Evolutionary conservation across 35 echinoderm and acorn worm genomes (phyloP).

Genomic region (Ophiothrix spiculata): DNA sequence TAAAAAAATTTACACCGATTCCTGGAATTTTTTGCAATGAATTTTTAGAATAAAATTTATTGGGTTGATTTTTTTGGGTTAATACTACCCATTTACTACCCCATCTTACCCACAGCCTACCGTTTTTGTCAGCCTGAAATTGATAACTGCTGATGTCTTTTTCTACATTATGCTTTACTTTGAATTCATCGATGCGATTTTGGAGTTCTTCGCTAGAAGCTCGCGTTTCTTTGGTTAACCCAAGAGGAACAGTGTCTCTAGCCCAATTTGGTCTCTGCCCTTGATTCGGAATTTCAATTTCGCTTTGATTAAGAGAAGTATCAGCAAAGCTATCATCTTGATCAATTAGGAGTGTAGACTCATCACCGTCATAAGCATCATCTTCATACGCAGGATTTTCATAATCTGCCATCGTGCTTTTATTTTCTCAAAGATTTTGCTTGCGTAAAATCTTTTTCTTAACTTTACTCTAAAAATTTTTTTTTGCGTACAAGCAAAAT

Average conservation of each 20-base stretch:
- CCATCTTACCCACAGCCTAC: neutral
- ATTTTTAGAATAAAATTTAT: neutral
- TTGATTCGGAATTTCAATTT: neutral
- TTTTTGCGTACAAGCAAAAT: neutral
- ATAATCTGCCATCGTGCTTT: neutral
- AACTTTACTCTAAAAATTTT: neutral
- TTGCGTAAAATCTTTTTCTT: neutral
- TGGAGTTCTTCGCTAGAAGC: neutral
- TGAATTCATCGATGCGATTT: neutral
- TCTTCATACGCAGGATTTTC: too few relatives aligned
- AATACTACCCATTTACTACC: neutral
- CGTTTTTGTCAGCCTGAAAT: neutral
- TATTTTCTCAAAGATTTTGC: neutral
- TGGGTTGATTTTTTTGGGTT: neutral
- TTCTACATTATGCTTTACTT: neutral
- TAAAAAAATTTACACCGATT: neutral
- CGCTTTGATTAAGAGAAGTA: neutral
- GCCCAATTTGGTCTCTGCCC: too few relatives aligned
- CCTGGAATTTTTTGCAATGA: neutral
- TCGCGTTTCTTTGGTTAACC: neutral
- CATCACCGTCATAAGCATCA: neutral
- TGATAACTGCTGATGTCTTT: neutral
- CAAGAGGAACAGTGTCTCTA: neutral
- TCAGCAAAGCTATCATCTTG: neutral
- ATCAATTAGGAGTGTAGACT: neutral